Conservation (phyloP, 2,113 vertebrate genomes). For the Cephalopholis sonnerati region DNA sequence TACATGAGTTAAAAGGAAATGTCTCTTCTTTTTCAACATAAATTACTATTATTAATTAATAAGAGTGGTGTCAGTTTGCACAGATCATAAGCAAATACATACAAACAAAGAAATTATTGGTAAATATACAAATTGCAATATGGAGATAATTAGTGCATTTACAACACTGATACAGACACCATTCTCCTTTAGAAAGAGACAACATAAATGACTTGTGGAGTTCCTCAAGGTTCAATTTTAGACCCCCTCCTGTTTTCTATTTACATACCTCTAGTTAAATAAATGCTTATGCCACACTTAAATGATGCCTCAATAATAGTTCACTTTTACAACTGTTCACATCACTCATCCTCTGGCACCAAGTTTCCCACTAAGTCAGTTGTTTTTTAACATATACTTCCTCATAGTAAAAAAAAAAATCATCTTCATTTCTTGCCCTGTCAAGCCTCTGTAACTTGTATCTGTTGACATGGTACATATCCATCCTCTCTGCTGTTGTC, state of each 20-base stretch:
- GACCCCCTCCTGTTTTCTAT: background rate
- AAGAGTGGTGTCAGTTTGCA: too few species aligned
- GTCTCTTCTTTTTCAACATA: background rate
- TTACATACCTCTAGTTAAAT: background rate
- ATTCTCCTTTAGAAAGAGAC: too few species aligned
- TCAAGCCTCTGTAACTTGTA: conserved; percentile 8
- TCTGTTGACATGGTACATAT: background rate
- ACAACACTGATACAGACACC: too few species aligned
- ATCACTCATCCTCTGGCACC: background rate
- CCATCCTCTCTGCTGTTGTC: background rate
- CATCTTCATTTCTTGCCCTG: background rate
- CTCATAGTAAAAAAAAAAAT: background rate
- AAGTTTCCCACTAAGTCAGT: background rate
- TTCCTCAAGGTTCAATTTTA: background rate
- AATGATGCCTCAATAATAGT: background rate
- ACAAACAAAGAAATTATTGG: too few species aligned
- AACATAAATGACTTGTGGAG: background rate
- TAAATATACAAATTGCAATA: too few species aligned
- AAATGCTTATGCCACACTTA: background rate
- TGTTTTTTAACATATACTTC: background rate
- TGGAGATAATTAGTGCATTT: too few species aligned
- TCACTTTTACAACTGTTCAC: background rate
- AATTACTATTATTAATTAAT: too few species aligned
- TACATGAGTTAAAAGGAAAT: background rate
- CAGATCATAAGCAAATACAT: too few species aligned